Evolutionary conservation across 2,797 vertebrate genomes (phyloP), one percentile per base, ranked within the genome.

Genomic region (Phoeniculus purpureus): DNA sequence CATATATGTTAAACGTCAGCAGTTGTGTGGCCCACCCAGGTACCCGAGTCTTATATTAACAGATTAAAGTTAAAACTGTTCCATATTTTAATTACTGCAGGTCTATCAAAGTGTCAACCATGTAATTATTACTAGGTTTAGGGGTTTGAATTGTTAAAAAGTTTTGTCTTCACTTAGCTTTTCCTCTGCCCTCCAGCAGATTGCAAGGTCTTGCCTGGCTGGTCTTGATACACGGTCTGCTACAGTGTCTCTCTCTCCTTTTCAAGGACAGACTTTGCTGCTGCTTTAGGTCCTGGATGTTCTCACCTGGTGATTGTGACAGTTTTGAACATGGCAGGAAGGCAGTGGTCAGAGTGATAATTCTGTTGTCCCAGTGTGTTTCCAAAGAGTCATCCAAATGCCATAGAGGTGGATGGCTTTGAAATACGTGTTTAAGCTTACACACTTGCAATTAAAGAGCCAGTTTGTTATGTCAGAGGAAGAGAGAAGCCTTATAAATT

Each of bases 331-430:
- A 22, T 0, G 9, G 6, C 62, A 60, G 5, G 14, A 77, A 68
- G n/a, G 29, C 54, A 32, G 45, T 27, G 48, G 15, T 34, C 58
- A 40, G 70, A 51, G 15, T 0, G 0, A 29, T 61, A 34, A 43
- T 85, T 80, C 67, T 77, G 12, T 16, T 80, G 82, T 52, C 32
- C 23, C 6, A 1, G 1, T 59, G 2, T 70, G 8, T 78, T 90
- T 90, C 61, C 82, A 31, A 62, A 75, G 90, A 76, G n/a, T 15
- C 23, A 34, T 72, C 13, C 31, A 71, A 77, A 71, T 56, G 66
- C 32, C n/a, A 14, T 32, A 37, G 32, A n/a, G 54, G 70, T 50
- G 19, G 12, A 37, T 65, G 65, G 47, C 51, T 90, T 90, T 70
- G 56, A 80, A 85, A 59, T 76, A 54, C 2, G 6, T 66, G 47